Percentiles rank a stretch among this genome's conserved stretches.
Conservation (phyloP, 2,113 vertebrate genomes). For the Balaeniceps rex region DNA sequence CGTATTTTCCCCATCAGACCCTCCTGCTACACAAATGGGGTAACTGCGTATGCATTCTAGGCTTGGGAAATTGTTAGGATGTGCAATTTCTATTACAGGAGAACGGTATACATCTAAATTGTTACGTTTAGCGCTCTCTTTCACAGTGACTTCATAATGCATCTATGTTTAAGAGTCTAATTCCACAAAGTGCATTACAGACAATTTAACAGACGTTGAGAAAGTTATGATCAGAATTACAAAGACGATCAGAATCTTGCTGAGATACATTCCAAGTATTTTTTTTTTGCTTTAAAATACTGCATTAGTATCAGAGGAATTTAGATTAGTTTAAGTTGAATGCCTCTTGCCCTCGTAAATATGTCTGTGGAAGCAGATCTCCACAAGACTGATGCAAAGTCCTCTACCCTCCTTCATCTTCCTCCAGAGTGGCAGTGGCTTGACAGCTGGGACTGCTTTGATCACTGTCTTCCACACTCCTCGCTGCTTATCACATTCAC, state of each 20-base stretch:
- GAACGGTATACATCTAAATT: neutral
- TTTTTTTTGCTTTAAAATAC: neutral
- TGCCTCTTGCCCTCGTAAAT: neutral
- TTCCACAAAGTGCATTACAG: neutral
- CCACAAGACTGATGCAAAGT: accelerated
- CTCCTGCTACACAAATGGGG: neutral
- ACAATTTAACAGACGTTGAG: neutral
- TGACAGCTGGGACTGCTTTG: neutral
- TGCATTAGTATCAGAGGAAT: neutral
- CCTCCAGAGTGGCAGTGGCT: neutral
- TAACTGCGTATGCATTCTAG: neutral
- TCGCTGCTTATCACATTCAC: neutral
- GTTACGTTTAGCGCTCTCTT: neutral
- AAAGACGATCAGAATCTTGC: neutral
- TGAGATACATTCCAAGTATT: neutral
- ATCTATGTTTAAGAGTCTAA: neutral
- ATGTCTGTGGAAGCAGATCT: neutral
- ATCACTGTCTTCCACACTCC: neutral
- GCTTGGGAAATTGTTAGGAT: neutral
- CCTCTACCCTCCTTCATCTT: neutral
- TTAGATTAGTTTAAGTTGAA: neutral
- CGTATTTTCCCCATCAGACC: neutral
- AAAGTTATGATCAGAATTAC: neutral
- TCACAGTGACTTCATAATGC: neutral
- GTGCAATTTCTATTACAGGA: neutral